These are phyloP conservation scores for Himantopus leucocephalus DNA, from an alignment of 2,113 vertebrate genomes.

Conservation along the genomic window DNA sequence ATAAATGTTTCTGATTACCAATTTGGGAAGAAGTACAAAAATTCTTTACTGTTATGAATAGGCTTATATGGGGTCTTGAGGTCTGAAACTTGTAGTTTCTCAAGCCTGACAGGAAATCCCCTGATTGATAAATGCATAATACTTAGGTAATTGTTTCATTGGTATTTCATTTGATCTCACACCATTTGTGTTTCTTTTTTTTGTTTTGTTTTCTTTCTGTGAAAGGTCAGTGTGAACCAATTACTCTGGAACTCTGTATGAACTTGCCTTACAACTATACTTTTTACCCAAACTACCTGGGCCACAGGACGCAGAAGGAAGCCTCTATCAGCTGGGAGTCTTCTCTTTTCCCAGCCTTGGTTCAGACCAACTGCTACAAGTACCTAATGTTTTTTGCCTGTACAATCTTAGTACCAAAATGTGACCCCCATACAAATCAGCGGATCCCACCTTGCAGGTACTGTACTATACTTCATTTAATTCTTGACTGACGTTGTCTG, in stretches of 20 bases:
- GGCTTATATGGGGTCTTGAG: background rate
- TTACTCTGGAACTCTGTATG: conserved; percentile 93
- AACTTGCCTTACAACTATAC: conserved; percentile 94
- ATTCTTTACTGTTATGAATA: background rate
- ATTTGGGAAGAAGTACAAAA: background rate
- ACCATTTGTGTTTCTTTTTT: background rate
- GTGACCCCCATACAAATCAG: conserved; percentile 82
- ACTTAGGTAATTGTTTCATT: background rate
- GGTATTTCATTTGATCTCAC: background rate
- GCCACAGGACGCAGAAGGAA: conserved; percentile 91
- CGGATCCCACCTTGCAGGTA: conserved; percentile 94
- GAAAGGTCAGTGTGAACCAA: conserved; percentile 87
- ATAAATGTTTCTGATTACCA: background rate
- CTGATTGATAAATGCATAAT: background rate
- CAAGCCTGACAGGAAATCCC: background rate
- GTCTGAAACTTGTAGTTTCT: background rate
- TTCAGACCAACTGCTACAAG: conserved; percentile 96
- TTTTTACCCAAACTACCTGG: conserved; percentile 90
- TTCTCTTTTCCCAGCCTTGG: conserved; percentile 92
- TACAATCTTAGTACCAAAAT: conserved; percentile 94
- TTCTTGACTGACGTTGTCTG: background rate
- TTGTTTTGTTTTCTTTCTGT: conserved; percentile 1
- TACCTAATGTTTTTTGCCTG: conserved; percentile 99
- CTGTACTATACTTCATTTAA: background rate
- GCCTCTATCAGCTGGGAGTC: conserved; percentile 94